Evolutionary conservation across 2,888 invertebrate species (phyloP), one percentile per base, ranked within the genome.

Genomic region (Drosophila mimica): DNA sequence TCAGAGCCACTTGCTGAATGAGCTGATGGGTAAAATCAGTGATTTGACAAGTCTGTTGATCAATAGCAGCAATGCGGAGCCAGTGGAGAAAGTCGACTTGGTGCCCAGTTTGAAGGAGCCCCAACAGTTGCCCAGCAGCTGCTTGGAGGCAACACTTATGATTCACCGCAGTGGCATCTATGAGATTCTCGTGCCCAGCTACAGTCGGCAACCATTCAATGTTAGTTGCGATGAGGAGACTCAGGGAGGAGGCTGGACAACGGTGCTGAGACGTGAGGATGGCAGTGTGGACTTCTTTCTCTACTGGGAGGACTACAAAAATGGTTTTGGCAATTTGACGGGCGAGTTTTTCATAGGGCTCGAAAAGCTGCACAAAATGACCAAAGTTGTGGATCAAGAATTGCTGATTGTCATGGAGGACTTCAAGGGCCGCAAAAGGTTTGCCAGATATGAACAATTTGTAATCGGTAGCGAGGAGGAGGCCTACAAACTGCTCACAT

Each of bases 271-370:
- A 80, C 94, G 96, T 34, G 94, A 94, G 78, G 95, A 95, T 76
- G 96, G 96, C 0, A 93, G 94, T 4, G 94, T 95, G 83, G 95
- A 95, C 77, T 96, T 96, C 90, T 95, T 94, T 83, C 94, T 94
- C 76, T 92, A 93, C 58, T 96, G 96, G 96, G 88, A 94, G 0
- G 95, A 95, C 64, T 96, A 96, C 87, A 95, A 79, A n/a, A 40
- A 53, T 4, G 78, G 78, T 0, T 96, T 96, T 84, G 96, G 96
- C 3, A 95, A 96, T 88, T 92, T 96, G 13, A 95, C 94, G 0
- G 95, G 95, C 0, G 96, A 96, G 88, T 96, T 95, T 91, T 96
- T 96, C 94, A 93, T 96, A 13, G 96, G 96, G 0, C 89, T 96
- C 73, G 96, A 96, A 65, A 95, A 96, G 77, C 92, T 96, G 6